A percentile compares a stretch with the other conserved stretches of the same genome.
phyloP scores from a whole-genome alignment of 2,888 invertebrate species.

The Nomada fucata region DNA sequence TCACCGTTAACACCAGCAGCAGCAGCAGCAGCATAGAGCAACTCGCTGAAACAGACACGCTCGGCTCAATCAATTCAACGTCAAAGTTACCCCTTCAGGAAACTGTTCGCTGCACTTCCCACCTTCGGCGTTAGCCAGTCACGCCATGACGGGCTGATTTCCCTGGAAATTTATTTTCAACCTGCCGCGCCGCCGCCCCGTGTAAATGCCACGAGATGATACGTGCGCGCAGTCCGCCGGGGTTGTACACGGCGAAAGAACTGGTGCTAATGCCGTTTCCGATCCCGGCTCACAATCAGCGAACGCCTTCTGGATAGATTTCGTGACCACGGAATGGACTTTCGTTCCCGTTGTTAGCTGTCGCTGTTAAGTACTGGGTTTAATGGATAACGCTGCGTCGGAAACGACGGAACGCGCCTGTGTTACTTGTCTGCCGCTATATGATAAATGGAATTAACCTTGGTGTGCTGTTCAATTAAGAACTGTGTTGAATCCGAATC shows the following conservation, averaged over 20 bases:
- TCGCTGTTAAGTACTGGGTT: not conserved
- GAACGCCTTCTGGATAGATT: not conserved
- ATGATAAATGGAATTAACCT: no score
- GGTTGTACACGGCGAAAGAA: not conserved
- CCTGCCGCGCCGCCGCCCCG: slow-evolving; percentile 51
- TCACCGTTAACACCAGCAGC: slow-evolving; percentile 48
- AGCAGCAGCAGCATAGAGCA: slow-evolving; percentile 43
- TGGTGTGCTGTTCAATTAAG: no score
- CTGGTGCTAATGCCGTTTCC: slow-evolving; percentile 4
- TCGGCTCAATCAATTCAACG: slow-evolving; percentile 80
- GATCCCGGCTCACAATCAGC: not conserved
- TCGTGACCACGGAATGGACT: slow-evolving; percentile 1
- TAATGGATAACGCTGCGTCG: not conserved
- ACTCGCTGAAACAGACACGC: slow-evolving; percentile 66
- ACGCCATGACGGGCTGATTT: slow-evolving; percentile 79
- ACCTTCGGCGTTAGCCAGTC: slow-evolving; percentile 70
- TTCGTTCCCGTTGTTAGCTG: not conserved
- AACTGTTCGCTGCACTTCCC: slow-evolving; percentile 63
- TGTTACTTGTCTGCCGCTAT: no score
- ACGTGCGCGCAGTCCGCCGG: not conserved
- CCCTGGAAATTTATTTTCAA: slow-evolving; percentile 78
- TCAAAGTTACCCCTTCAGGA: slow-evolving; percentile 77
- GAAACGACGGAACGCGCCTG: not conserved
- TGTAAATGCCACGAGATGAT: slow-evolving; percentile 53
- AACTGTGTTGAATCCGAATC: no score